Evolutionary conservation across 2,888 invertebrate genomes (phyloP).

Genomic region (Chorisops tibialis): DNA sequence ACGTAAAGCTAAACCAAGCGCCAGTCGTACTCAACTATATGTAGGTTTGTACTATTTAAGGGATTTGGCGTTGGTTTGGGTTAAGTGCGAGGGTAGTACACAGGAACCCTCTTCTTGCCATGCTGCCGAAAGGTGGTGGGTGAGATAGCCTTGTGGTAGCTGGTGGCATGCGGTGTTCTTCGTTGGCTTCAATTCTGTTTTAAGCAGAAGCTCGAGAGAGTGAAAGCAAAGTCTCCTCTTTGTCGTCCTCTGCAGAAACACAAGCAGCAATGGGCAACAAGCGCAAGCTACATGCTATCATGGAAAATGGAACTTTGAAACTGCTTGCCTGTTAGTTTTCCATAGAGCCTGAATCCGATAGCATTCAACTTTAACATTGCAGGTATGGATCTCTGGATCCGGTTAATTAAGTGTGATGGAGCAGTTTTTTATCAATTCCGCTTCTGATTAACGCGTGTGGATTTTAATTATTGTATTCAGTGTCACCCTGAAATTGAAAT

Average conservation of each 20-base stretch:
- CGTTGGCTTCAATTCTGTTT: background rate
- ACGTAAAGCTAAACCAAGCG: too few relatives aligned
- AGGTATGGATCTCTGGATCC: slow-evolving; percentile 16
- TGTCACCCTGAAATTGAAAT: slow-evolving; percentile 10
- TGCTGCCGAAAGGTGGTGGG: too few relatives aligned
- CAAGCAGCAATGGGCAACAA: slow-evolving; percentile 17
- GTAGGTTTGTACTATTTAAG: too few relatives aligned
- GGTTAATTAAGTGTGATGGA: slow-evolving; percentile 20
- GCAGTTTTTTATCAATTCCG: slow-evolving; percentile 11
- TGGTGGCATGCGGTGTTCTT: slow-evolving; percentile 9
- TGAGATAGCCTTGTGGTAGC: slow-evolving; percentile 16
- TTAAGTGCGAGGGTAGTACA: too few relatives aligned
- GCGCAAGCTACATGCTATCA: slow-evolving; percentile 1
- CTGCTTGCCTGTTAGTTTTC: slow-evolving; percentile 24
- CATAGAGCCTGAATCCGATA: slow-evolving; percentile 13
- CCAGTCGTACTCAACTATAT: too few relatives aligned
- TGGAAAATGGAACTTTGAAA: slow-evolving; percentile 8
- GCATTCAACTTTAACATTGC: slow-evolving; percentile 23
- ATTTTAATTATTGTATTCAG: slow-evolving; percentile 16
- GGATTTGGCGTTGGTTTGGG: too few relatives aligned
- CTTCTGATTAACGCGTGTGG: background rate
- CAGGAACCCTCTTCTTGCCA: too few relatives aligned
- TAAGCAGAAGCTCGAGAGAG: background rate
- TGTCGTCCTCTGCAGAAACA: slow-evolving; percentile 24
- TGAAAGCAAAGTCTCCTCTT: background rate